A percentile compares a stretch with the other conserved stretches of the same genome.
These are phyloP conservation scores for Panopea generosa DNA, from an alignment of 2,888 invertebrate genomes.

Conservation along the genomic window DNA sequence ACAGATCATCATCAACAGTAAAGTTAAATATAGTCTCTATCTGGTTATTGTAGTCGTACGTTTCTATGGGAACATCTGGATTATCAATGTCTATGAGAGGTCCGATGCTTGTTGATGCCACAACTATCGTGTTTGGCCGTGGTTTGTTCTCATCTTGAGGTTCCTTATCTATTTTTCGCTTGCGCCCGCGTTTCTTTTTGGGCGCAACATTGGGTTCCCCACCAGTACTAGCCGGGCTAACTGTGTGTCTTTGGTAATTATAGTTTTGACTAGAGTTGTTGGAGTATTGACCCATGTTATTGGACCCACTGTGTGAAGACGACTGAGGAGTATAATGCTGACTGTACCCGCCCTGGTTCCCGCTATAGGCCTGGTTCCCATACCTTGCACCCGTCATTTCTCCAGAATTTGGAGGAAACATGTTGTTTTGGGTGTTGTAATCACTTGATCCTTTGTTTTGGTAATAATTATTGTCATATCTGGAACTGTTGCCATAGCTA, in stretches of 20 bases:
- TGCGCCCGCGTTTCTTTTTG: slow-evolving; percentile 60
- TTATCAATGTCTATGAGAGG: slow-evolving; percentile 56
- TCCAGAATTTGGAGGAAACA: slow-evolving; percentile 50
- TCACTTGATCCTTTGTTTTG: slow-evolving; percentile 43
- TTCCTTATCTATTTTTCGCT: slow-evolving; percentile 60
- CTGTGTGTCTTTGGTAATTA: slow-evolving; percentile 39
- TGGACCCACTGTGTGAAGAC: slow-evolving; percentile 41
- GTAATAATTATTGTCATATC: slow-evolving; percentile 49
- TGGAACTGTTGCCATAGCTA: slow-evolving; percentile 41
- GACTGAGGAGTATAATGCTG: slow-evolving; percentile 51
- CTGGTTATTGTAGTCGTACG: slow-evolving; percentile 58
- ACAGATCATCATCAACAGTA: slow-evolving; percentile 46
- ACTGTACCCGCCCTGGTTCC: slow-evolving; percentile 46
- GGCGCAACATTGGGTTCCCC: slow-evolving; percentile 22
- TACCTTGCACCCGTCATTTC: slow-evolving; percentile 46
- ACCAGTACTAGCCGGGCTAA: slow-evolving; percentile 51
- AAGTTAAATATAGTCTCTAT: slow-evolving; percentile 62
- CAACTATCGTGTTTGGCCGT: slow-evolving; percentile 57
- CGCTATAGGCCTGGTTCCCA: slow-evolving; percentile 45
- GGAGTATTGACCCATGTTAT: slow-evolving; percentile 50
- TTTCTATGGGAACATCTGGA: slow-evolving; percentile 55
- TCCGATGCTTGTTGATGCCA: slow-evolving; percentile 48
- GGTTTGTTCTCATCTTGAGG: slow-evolving; percentile 54
- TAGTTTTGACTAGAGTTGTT: slow-evolving; percentile 42
- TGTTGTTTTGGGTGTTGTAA: slow-evolving; percentile 47